Percentiles rank a stretch among this genome's conserved stretches.
Evolutionary conservation across 2,797 vertebrate species (phyloP).

Genomic region (Novumbra hubbsi): DNA sequence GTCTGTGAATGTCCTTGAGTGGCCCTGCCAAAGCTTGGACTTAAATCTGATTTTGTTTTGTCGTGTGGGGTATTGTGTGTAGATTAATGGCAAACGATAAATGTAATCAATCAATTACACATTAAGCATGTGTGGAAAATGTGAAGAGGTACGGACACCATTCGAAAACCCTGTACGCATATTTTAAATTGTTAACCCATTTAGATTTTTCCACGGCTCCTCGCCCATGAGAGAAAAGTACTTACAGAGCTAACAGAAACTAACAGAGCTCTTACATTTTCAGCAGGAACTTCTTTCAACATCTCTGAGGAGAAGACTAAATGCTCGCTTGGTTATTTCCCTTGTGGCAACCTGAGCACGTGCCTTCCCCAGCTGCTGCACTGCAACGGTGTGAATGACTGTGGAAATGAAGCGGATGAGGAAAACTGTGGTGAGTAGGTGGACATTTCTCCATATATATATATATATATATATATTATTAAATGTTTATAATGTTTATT

Average conservation of each 20-base stretch:
- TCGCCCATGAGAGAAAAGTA: neutral
- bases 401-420: constrained; percentile 89
- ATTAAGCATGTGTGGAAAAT: too few species aligned
- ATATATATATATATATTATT: neutral
- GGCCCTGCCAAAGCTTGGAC: too few species aligned
- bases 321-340: constrained; percentile 91
- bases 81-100: too few species aligned
- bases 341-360: constrained; percentile 87
- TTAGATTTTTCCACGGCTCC: neutral
- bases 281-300: constrained; percentile 73
- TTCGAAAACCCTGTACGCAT: neutral
- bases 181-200: neutral
- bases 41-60: too few species aligned
- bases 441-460: neutral
- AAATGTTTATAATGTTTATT: neutral
- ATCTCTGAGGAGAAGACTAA: constrained; percentile 62
- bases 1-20: too few species aligned
- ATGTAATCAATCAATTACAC: too few species aligned
- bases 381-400: constrained; percentile 92
- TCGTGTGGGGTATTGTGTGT: too few species aligned
- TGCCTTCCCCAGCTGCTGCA: constrained; percentile 93
- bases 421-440: constrained; percentile 87
- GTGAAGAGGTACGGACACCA: too few species aligned
- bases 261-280: constrained; percentile 20
- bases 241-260: too few species aligned